phyloP scores from a whole-genome alignment of 2,113 vertebrate species.

The Eublepharis macularius region DNA sequence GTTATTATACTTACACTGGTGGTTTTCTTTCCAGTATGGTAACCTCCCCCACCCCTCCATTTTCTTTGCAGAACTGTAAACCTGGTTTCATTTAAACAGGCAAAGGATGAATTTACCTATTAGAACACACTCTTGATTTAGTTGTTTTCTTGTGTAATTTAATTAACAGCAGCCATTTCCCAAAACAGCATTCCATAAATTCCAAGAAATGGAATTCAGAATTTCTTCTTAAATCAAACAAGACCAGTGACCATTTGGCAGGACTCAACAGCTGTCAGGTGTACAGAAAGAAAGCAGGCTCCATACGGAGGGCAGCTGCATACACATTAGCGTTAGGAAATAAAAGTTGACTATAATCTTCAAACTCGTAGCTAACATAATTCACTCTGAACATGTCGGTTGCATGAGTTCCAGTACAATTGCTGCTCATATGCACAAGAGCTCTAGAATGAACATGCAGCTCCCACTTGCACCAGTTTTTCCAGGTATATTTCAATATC shows the following conservation, averaged over 20 bases:
- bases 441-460: background rate
- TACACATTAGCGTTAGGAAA: background rate
- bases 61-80: constrained; percentile 43
- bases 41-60: constrained; percentile 46
- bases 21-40: constrained; percentile 8
- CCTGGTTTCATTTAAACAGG: constrained; percentile 55
- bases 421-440: background rate
- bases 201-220: background rate
- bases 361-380: background rate
- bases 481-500: background rate
- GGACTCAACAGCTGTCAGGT: background rate
- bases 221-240: background rate
- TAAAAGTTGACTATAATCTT: background rate
- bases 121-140: constrained; percentile 54
- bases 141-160: background rate
- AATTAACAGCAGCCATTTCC: background rate
- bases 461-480: background rate
- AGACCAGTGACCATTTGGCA: background rate
- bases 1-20: background rate
- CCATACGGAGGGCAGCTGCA: background rate
- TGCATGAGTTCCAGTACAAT: background rate
- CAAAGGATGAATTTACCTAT: constrained; percentile 55
- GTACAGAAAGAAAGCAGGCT: background rate
- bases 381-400: background rate
- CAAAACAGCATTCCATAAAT: background rate